Conservation (phyloP, 2,797 vertebrate genomes). For the Chanos chanos region DNA sequence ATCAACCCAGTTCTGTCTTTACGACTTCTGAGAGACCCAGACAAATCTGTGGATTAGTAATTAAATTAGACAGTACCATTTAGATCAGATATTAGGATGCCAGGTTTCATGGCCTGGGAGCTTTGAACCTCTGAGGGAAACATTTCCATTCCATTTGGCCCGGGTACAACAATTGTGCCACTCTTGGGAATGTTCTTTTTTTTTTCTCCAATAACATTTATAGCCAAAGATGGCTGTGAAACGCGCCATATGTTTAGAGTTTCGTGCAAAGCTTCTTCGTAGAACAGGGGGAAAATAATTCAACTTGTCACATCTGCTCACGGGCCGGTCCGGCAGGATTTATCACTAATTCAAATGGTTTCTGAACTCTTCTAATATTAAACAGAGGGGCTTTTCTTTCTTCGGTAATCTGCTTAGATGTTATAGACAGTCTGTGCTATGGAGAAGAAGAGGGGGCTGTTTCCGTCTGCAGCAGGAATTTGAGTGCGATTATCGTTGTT, state of each 20-base stretch:
- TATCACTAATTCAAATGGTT: constrained; percentile 88
- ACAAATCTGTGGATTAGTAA: constrained; percentile 80
- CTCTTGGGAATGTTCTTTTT: constrained; percentile 80
- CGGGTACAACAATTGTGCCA: constrained; percentile 72
- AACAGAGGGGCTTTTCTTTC: constrained; percentile 72
- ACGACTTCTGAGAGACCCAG: constrained; percentile 60
- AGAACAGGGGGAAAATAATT: constrained; percentile 83
- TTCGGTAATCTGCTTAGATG: constrained; percentile 66
- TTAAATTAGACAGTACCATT: constrained; percentile 83
- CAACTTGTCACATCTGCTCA: constrained; percentile 90
- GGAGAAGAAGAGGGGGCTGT: constrained; percentile 48
- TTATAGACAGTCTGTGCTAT: constrained; percentile 57
- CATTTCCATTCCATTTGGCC: constrained; percentile 81
- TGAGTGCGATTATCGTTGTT: constrained; percentile 53
- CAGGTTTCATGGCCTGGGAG: constrained; percentile 69
- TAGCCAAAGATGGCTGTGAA: constrained; percentile 75
- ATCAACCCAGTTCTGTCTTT: constrained; percentile 43
- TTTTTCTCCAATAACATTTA: constrained; percentile 81
- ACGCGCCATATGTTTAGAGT: constrained; percentile 86
- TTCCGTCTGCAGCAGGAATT: constrained; percentile 50
- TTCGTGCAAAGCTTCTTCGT: constrained; percentile 86
- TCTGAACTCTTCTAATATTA: constrained; percentile 85
- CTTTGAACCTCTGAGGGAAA: constrained; percentile 74
- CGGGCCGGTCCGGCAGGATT: constrained; percentile 85
- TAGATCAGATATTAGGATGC: constrained; percentile 77